Evolutionary conservation across 1,140 invertebrate species (phyloP).

Genomic region (Drosophila albomicans): DNA sequence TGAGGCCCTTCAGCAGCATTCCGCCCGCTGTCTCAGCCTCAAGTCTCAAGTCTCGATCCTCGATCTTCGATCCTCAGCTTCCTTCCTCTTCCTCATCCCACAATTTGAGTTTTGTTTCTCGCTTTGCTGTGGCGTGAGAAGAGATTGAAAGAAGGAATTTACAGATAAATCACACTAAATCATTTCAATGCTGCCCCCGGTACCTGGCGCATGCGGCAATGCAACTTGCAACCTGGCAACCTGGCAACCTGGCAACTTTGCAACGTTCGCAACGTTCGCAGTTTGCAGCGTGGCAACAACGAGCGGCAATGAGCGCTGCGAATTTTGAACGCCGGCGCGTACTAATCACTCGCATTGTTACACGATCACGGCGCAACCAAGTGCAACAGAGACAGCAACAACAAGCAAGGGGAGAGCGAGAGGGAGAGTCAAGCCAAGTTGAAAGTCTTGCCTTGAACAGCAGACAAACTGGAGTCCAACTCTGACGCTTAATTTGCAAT

Average conservation of each 20-base stretch:
- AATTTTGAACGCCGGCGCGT: slow-evolving; percentile 80
- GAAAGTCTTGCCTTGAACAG: slow-evolving; percentile 23
- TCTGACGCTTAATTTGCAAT: slow-evolving; percentile 20
- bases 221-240: slow-evolving; percentile 43
- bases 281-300: slow-evolving; percentile 28
- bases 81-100: background rate
- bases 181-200: slow-evolving; percentile 71
- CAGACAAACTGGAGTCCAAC: slow-evolving; percentile 51
- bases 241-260: slow-evolving; percentile 19
- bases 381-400: slow-evolving; percentile 7
- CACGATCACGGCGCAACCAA: slow-evolving; percentile 60
- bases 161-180: slow-evolving; percentile 83
- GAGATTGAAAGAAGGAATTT: slow-evolving; percentile 81
- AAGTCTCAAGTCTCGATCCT: no score
- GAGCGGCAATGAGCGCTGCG: slow-evolving; percentile 45
- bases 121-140: slow-evolving; percentile 71
- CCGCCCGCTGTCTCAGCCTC: background rate
- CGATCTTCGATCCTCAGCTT: background rate
- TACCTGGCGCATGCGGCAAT: slow-evolving; percentile 74
- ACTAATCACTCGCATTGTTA: slow-evolving; percentile 84
- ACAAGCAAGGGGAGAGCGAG: background rate
- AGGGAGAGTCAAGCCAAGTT: background rate
- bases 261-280: no score
- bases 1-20: slow-evolving; percentile 39
- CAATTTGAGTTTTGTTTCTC: slow-evolving; percentile 14